These are phyloP conservation scores for Sprattus sprattus DNA, from an alignment of 2,113 vertebrate genomes.

Conservation along the genomic window DNA sequence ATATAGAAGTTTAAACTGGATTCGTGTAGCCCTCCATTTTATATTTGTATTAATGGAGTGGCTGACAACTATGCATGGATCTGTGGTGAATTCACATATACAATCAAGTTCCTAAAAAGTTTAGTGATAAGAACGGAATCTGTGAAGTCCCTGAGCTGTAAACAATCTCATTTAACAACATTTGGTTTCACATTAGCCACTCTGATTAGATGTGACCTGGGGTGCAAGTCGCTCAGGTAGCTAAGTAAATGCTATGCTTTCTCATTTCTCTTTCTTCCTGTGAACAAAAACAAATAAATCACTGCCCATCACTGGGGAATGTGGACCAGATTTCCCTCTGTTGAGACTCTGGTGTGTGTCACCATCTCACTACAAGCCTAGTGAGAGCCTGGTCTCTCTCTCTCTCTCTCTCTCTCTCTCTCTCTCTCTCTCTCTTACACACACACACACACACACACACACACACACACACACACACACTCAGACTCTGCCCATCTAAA, in stretches of 20 bases:
- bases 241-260: constrained; percentile 62
- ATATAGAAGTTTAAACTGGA: neutral
- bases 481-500: neutral
- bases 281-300: constrained; percentile 71
- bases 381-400: neutral
- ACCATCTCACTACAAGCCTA: constrained; percentile 14
- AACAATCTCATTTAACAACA: neutral
- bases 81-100: neutral
- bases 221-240: constrained; percentile 62
- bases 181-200: constrained; percentile 8
- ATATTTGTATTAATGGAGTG: neutral
- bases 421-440: neutral
- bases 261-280: constrained; percentile 57
- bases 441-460: neutral
- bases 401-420: constrained; percentile 2
- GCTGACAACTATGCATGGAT: neutral
- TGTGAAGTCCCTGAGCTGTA: neutral
- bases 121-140: neutral
- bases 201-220: constrained; percentile 15
- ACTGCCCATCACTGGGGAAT: constrained; percentile 69
- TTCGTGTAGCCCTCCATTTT: neutral
- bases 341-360: constrained; percentile 71
- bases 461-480: neutral
- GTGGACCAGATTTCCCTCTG: constrained; percentile 72
- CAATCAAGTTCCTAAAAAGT: neutral